phyloP scores from a whole-genome alignment of 2,113 vertebrate species.

The Craseonycteris thonglongyai region DNA sequence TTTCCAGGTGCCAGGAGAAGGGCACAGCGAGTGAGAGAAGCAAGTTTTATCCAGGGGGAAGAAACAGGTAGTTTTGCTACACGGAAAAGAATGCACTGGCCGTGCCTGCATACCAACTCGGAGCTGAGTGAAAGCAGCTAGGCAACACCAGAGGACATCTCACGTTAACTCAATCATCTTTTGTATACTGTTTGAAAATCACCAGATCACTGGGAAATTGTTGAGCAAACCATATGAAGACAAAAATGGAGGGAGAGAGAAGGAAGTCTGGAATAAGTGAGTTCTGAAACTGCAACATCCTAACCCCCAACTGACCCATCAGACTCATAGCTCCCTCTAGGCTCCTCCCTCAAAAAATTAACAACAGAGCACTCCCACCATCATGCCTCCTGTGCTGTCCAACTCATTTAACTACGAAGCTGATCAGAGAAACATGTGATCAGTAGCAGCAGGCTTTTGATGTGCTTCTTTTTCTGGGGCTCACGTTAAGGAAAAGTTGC shows the following conservation, averaged over 20 bases:
- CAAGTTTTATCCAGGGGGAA: neutral
- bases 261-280: neutral
- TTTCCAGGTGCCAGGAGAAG: neutral
- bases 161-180: conserved; percentile 7
- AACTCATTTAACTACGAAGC: conserved; percentile 56
- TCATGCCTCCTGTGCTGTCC: conserved; percentile 26
- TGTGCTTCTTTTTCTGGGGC: conserved; percentile 37
- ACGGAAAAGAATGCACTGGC: neutral
- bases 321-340: neutral
- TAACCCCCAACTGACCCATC: conserved; percentile 35
- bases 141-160: neutral
- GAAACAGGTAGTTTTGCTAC: conserved; percentile 34
- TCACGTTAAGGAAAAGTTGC: conserved; percentile 72
- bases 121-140: neutral
- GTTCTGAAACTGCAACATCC: conserved; percentile 24
- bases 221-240: neutral
- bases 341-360: neutral
- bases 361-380: conserved; percentile 28
- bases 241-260: neutral
- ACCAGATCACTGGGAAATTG: neutral
- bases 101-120: neutral
- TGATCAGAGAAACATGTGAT: conserved; percentile 67
- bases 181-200: neutral
- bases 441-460: conserved; percentile 50
- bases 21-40: neutral